Percentiles rank a stretch among this genome's conserved stretches.
These are phyloP conservation scores for Colinus virginianus DNA, from an alignment of 2,113 vertebrate species.

Conservation along the genomic window DNA sequence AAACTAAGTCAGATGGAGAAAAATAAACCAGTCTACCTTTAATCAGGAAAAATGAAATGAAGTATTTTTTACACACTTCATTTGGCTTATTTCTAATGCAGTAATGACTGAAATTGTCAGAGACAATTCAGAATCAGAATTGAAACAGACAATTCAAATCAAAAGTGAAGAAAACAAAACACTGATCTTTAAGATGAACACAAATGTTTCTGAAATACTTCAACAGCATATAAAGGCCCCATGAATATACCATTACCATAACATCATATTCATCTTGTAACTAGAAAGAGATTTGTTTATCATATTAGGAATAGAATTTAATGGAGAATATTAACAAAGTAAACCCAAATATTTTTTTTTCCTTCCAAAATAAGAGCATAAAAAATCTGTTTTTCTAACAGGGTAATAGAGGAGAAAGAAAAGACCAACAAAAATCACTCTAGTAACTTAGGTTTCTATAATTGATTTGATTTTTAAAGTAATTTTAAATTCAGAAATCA, in stretches of 20 bases:
- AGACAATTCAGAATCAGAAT: not conserved
- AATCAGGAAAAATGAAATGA: not conserved
- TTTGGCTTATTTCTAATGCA: not conserved
- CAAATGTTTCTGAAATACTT: not conserved
- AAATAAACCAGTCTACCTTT: not conserved
- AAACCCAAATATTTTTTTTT: not conserved
- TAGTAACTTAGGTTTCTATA: not conserved
- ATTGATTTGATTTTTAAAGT: not conserved
- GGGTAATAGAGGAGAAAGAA: not conserved
- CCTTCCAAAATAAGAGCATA: not conserved
- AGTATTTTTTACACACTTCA: not conserved
- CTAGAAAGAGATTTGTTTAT: not conserved
- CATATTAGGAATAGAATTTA: not conserved
- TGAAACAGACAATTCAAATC: not conserved
- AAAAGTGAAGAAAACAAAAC: not conserved
- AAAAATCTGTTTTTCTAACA: not conserved
- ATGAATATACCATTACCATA: not conserved
- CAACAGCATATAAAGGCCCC: not conserved
- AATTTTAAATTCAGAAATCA: not conserved
- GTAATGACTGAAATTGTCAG: not conserved
- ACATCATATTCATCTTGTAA: not conserved
- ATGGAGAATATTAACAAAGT: not conserved
- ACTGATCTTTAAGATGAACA: not conserved
- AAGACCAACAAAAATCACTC: not conserved
- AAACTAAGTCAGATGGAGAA: not conserved